phyloP scores from a whole-genome alignment of 2,797 vertebrate genomes.

The Tragopan temminckii region DNA sequence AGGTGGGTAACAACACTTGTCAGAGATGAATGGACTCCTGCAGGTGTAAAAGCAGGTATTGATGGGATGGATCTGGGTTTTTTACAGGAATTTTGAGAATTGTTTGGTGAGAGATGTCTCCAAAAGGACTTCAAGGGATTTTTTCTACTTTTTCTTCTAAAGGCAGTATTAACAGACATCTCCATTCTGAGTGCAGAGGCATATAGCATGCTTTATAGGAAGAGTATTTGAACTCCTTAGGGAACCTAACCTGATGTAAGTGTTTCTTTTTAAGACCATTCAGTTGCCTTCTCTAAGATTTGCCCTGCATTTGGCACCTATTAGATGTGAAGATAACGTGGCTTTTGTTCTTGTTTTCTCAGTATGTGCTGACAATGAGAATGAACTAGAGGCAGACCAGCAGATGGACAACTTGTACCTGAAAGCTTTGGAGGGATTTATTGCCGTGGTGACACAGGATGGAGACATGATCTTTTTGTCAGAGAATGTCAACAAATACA shows the following conservation, averaged over 20 bases:
- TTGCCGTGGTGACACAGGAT: conserved; percentile 95
- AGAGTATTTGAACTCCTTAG: background rate
- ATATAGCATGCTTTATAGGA: background rate
- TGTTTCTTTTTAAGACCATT: background rate
- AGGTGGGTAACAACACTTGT: background rate
- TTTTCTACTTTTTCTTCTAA: background rate
- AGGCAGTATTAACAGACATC: background rate
- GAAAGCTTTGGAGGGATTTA: conserved; percentile 96
- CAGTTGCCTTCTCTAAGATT: background rate
- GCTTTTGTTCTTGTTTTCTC: background rate
- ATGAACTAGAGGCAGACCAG: conserved; percentile 83
- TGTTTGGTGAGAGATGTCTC: background rate
- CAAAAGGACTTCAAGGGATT: background rate
- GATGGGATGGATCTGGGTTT: background rate
- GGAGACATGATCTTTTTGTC: conserved; percentile 98
- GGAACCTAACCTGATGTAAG: background rate
- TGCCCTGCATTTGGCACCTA: background rate
- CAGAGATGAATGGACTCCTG: background rate
- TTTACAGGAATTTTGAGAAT: background rate
- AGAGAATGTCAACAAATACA: conserved; percentile 97
- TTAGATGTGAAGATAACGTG: background rate
- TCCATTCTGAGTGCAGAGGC: background rate
- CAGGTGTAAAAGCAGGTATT: background rate
- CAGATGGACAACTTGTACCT: conserved; percentile 96
- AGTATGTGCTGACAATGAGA: conserved; percentile 83